Percentiles rank a stretch among this genome's conserved stretches.
These are phyloP conservation scores for Ciconia maguari DNA, from an alignment of 2,113 vertebrate genomes.

Conservation along the genomic window DNA sequence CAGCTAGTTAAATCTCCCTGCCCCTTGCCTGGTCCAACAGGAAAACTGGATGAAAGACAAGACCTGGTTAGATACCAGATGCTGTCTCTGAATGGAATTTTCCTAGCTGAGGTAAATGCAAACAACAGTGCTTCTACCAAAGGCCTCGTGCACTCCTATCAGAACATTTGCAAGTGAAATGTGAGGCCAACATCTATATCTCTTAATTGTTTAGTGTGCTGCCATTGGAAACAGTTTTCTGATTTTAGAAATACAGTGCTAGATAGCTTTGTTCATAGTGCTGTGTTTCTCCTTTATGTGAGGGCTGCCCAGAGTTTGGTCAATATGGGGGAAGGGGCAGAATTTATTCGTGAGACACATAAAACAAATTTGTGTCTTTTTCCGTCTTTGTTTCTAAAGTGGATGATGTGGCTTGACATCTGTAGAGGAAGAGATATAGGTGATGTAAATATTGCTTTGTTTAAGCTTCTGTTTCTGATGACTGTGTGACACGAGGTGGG, in stretches of 20 bases:
- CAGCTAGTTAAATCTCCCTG: background rate
- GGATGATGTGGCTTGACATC: background rate
- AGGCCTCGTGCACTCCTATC: background rate
- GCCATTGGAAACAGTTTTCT: background rate
- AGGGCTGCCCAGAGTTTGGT: background rate
- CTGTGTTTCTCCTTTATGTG: background rate
- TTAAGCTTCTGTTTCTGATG: background rate
- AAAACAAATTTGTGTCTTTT: background rate
- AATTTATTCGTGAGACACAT: background rate
- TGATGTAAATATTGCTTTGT: background rate
- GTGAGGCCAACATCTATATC: background rate
- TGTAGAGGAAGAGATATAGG: background rate
- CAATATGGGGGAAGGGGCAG: background rate
- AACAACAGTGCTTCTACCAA: background rate
- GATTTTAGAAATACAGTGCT: background rate
- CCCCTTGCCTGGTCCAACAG: background rate
- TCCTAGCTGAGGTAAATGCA: background rate
- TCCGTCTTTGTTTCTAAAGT: background rate
- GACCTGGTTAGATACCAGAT: conserved; percentile 16
- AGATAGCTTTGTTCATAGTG: background rate
- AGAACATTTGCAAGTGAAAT: background rate
- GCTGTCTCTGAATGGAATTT: conserved; percentile 2
- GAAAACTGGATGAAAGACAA: conserved; percentile 20
- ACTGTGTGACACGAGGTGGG: background rate
- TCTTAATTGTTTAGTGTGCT: background rate